Evolutionary conservation across 2,797 vertebrate genomes (phyloP), one percentile per base, ranked within the genome.

Genomic region (Notolepis coatsorum): DNA sequence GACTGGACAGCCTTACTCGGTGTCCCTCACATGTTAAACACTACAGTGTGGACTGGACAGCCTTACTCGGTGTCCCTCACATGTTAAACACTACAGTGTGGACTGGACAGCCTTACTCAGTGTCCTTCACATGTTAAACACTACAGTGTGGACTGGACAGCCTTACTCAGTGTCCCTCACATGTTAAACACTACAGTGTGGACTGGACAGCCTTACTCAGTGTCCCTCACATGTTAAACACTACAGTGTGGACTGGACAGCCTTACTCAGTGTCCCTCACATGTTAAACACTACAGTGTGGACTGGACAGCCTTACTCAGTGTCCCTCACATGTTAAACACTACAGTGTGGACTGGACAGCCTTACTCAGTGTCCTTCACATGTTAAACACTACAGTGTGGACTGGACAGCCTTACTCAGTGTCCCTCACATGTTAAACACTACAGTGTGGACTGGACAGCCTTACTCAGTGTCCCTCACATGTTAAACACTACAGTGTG

Each of bases 21-120:
- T 81, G 78, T 43, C 47, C 61, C 58, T 68, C 48, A 4, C 61
- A 47, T 18, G 57, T n/a, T n/a, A n/a, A n/a, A n/a, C n/a, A n/a
- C n/a, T n/a, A n/a, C n/a, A n/a, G n/a, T n/a, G n/a, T 15, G 23
- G 23, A 7, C 24, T 81, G 79, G 71, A 76, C 33, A 60, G 31
- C 59, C 38, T 75, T 30, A 54, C 28, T 12, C 74, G 52, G 60
- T 81, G 78, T 43, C 47, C 61, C 58, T 68, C 48, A 4, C 61
- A 47, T 18, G 57, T n/a, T n/a, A n/a, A n/a, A n/a, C n/a, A n/a
- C n/a, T n/a, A n/a, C n/a, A n/a, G n/a, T n/a, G n/a, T 15, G 23
- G 23, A 7, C 24, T 81, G 79, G 71, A 76, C 33, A 60, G 31
- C 59, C 38, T 75, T 30, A 54, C 28, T 12, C 74, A 54, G 60